Evolutionary conservation across 2,113 vertebrate species (phyloP).

Genomic region (Odontophorus gujanensis): DNA sequence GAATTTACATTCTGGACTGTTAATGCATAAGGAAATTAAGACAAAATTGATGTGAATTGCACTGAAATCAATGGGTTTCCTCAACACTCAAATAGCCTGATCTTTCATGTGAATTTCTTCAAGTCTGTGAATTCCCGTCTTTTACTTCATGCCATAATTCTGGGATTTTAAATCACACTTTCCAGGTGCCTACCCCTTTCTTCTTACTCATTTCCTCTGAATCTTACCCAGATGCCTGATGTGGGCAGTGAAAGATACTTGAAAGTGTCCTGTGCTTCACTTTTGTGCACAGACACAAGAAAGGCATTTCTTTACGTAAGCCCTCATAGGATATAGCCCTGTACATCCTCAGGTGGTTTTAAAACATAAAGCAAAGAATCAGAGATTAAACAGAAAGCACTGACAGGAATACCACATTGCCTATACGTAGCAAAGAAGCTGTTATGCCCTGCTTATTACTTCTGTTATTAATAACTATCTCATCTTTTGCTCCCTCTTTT

Average conservation of each 20-base stretch:
- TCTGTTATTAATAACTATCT: background rate
- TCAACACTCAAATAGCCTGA: background rate
- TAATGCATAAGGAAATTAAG: background rate
- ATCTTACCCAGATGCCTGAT: background rate
- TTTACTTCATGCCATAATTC: background rate
- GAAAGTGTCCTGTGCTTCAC: background rate
- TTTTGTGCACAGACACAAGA: background rate
- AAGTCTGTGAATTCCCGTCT: background rate
- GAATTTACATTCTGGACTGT: background rate
- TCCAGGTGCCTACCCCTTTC: background rate
- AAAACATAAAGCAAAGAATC: background rate
- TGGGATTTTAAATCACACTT: background rate
- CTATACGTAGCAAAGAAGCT: background rate
- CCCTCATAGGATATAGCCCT: background rate
- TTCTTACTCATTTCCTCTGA: background rate
- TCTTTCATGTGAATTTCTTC: background rate
- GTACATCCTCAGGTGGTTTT: background rate
- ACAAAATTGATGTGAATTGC: background rate
- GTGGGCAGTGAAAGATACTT: background rate
- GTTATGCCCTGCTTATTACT: background rate
- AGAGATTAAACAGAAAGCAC: background rate
- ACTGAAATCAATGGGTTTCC: background rate
- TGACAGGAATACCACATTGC: background rate
- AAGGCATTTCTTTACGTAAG: rapidly evolving
- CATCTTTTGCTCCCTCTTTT: background rate